Evolutionary conservation across 37 sponge, comb jelly and placozoan genomes (phyloP).

Genomic region (Dysidea cf. avara): DNA sequence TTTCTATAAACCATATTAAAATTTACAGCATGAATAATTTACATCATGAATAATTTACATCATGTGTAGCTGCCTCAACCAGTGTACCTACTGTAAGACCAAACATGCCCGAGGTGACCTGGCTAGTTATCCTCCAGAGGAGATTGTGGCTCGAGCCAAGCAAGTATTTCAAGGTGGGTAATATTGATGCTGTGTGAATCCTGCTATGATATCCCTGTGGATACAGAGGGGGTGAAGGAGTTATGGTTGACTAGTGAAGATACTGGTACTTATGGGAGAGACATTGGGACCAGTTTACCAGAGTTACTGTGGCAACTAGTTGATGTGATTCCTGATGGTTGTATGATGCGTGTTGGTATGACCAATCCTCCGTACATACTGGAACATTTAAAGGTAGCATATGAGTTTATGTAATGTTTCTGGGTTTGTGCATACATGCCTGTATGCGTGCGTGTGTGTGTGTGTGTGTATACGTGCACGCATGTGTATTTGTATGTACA

Average conservation of each 20-base stretch:
- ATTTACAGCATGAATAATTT: background rate
- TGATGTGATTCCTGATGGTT: slow-evolving; percentile 82
- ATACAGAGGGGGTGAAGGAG: slow-evolving; percentile 90
- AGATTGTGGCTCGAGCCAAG: slow-evolving; percentile 76
- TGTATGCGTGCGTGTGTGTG: background rate
- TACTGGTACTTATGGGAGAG: slow-evolving; percentile 91
- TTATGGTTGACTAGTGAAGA: slow-evolving; percentile 97
- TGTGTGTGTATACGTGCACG: background rate
- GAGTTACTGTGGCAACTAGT: slow-evolving; percentile 93
- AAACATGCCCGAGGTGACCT: slow-evolving; percentile 94
- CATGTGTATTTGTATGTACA: background rate
- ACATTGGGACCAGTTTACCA: slow-evolving; percentile 88
- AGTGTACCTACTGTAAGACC: slow-evolving; percentile 98
- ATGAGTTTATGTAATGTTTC: background rate
- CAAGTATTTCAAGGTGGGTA: slow-evolving; percentile 82
- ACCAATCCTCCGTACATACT: slow-evolving; percentile 98
- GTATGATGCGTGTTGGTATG: slow-evolving; percentile 96
- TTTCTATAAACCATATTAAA: too few species aligned
- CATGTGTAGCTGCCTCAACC: slow-evolving; percentile 80
- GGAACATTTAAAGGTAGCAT: slow-evolving; percentile 83
- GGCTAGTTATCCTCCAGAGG: slow-evolving; percentile 86
- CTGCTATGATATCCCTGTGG: background rate
- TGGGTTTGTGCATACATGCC: background rate
- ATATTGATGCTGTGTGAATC: too few species aligned
- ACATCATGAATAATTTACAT: background rate